Evolutionary conservation across 2,113 vertebrate genomes (phyloP).

Genomic region (Arenaria interpres): DNA sequence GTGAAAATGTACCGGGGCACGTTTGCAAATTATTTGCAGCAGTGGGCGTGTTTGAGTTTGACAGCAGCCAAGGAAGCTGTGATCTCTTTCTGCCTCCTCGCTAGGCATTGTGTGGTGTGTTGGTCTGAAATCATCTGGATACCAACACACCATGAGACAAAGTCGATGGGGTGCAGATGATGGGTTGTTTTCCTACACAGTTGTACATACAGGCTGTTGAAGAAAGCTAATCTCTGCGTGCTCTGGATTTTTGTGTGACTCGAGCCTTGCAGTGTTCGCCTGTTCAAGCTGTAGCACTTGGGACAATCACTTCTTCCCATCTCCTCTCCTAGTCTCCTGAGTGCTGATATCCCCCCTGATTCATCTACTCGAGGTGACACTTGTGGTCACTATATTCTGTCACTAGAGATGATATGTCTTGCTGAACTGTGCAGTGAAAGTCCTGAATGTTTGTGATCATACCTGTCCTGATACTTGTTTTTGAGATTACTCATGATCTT

Average conservation of each 20-base stretch:
- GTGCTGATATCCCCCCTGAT: not conserved
- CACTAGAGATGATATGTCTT: not conserved
- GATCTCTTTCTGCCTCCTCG: conserved; percentile 5
- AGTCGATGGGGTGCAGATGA: not conserved
- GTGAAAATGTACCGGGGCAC: not conserved
- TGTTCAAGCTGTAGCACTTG: not conserved
- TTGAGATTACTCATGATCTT: not conserved
- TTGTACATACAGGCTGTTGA: not conserved
- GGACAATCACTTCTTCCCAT: not conserved
- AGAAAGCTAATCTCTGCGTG: not conserved
- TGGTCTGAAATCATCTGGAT: not conserved
- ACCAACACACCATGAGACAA: not conserved
- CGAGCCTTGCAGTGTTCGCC: not conserved
- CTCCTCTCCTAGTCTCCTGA: not conserved
- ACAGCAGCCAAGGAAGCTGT: conserved; percentile 4
- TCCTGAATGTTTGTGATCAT: not conserved
- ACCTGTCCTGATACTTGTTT: not conserved
- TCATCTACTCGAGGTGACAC: not conserved
- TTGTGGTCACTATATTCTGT: not conserved
- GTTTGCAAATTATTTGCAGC: conserved; percentile 24
- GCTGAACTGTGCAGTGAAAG: not conserved
- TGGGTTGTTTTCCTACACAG: not conserved
- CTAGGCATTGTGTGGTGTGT: not conserved
- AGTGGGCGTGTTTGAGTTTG: conserved; percentile 13
- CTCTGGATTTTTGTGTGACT: not conserved